Evolutionary conservation across 2,113 vertebrate species (phyloP).

Genomic region (Shinisaurus crocodilurus): DNA sequence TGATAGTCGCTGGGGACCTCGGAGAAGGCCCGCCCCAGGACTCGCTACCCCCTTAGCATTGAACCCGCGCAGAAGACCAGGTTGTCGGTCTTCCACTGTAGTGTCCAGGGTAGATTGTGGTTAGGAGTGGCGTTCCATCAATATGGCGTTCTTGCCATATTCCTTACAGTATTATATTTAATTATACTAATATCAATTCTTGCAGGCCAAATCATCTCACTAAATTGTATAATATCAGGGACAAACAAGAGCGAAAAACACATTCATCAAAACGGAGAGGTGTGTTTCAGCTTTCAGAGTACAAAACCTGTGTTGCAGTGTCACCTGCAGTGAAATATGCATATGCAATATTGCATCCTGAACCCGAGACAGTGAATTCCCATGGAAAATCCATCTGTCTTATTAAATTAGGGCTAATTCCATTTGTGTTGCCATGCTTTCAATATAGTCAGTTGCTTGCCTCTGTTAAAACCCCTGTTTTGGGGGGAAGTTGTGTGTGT

Average conservation of each 20-base stretch:
- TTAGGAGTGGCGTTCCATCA: too few species aligned
- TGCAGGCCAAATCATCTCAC: background rate
- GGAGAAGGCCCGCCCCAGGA: too few species aligned
- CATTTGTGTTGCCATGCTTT: background rate
- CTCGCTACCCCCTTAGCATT: too few species aligned
- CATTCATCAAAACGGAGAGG: background rate
- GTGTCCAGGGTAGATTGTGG: too few species aligned
- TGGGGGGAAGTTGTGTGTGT: background rate
- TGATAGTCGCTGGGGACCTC: too few species aligned
- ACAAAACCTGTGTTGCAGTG: background rate
- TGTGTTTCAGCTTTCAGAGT: background rate
- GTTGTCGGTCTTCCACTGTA: too few species aligned
- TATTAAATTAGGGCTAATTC: background rate
- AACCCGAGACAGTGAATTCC: background rate
- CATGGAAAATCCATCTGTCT: background rate
- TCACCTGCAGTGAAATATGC: background rate
- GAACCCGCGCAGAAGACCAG: too few species aligned
- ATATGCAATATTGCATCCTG: background rate
- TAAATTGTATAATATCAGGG: background rate
- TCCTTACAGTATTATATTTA: background rate
- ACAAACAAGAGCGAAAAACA: background rate
- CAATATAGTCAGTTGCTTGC: background rate
- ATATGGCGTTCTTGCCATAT: background rate
- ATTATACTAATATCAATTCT: background rate
- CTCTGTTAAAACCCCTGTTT: background rate